These are phyloP conservation scores for Drosophila algonquin DNA, from an alignment of 2,888 invertebrate species.

Conservation along the genomic window DNA sequence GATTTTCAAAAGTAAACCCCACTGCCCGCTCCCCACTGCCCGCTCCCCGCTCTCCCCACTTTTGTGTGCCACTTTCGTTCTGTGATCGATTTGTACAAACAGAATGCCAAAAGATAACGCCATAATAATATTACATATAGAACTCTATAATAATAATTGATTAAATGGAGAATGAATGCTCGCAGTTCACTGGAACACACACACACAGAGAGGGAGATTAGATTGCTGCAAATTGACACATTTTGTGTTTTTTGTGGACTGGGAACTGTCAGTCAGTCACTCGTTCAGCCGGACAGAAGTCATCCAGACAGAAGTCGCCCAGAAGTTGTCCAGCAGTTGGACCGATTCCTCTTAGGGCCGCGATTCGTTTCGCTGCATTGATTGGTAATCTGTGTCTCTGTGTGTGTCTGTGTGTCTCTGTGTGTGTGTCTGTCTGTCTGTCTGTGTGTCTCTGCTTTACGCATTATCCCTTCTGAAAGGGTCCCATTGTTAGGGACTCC, in stretches of 20 bases:
- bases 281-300: background rate
- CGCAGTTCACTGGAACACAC: slow-evolving; percentile 52
- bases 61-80: slow-evolving; percentile 60
- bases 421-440: slow-evolving; percentile 49
- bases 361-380: slow-evolving; percentile 65
- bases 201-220: slow-evolving; percentile 67
- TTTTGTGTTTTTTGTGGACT: slow-evolving; percentile 42
- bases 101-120: slow-evolving; percentile 50
- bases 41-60: background rate
- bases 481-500: slow-evolving; percentile 56
- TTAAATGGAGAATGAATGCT: slow-evolving; percentile 50
- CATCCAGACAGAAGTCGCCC: slow-evolving; percentile 1
- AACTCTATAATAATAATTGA: slow-evolving; percentile 66
- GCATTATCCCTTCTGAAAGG: slow-evolving; percentile 67
- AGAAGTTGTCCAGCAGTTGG: background rate
- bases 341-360: slow-evolving; percentile 7
- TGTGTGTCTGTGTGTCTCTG: slow-evolving; percentile 35
- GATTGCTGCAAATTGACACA: slow-evolving; percentile 79
- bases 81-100: slow-evolving; percentile 75
- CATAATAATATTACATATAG: slow-evolving; percentile 47
- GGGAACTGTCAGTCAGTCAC: slow-evolving; percentile 30
- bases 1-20: slow-evolving; percentile 43
- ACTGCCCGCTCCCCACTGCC: background rate
- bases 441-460: slow-evolving; percentile 62
- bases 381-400: slow-evolving; percentile 15